Evolutionary conservation across 2,888 invertebrate genomes (phyloP), one percentile per base, ranked within the genome.

Genomic region (Salticus scenicus): DNA sequence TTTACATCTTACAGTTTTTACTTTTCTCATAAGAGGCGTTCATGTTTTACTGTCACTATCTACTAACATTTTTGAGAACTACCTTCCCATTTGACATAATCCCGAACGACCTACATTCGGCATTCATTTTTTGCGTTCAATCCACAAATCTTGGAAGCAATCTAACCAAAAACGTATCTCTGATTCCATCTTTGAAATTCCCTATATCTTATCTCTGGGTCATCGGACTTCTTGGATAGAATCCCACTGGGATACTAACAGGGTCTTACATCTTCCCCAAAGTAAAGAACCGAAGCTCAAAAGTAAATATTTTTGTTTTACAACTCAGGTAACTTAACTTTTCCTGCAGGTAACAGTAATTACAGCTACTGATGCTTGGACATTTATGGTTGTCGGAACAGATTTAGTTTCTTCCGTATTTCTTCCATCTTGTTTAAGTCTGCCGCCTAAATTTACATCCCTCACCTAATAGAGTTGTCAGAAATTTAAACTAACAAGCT

Each of bases 391-490:
- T 75, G 81, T 82, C 67, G 57, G n/a, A 28, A 57, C n/a, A 47
- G 73, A 73, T 81, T 51, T 30, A 74, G 67, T 57, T 57, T 57
- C 28, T 37, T 57, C 33, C 12, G 57, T 47, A 14, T 47, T 47
- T n/a, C 7, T 10, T 14, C 17, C 10, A 2, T 17, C 47, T 47
- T 14, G 10, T 47, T 47, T 47, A 5, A n/a, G n/a, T 7, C 37
- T 2, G n/a, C 20, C 24, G 57, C 5, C 57, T 57, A 24, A 10
- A 57, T 24, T 20, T 57, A 57, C 5, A 41, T 27, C 51, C 51
- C 69, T 69, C 69, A 57, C 31, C 66, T 81, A 81, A 81, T 81
- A 74, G 81, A 81, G 81, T 37, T 81, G 81, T 80, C 80, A 67
- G 66, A 5, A 10, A 24, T 57, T 24, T 2, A n/a, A n/a, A 47